phyloP scores from a whole-genome alignment of 2,888 invertebrate genomes.

The Catocala sponsa region DNA sequence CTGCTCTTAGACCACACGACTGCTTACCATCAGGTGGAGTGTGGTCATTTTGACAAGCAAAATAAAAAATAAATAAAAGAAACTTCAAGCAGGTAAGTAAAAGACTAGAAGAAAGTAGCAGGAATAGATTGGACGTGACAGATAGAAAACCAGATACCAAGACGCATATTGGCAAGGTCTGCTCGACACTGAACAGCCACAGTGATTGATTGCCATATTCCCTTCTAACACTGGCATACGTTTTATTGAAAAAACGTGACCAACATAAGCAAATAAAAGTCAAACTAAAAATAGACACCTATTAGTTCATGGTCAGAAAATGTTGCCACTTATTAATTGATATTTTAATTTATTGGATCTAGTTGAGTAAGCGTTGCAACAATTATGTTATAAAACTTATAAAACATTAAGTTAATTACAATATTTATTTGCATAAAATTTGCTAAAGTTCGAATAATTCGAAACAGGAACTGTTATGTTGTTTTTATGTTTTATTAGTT shows the following conservation, averaged over 20 bases:
- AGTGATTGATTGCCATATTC: too few species aligned
- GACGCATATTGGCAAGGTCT: too few species aligned
- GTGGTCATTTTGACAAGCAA: too few species aligned
- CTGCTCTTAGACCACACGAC: too few species aligned
- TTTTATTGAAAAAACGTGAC: slow-evolving; percentile 12
- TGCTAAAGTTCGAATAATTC: slow-evolving; percentile 28
- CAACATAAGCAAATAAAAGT: slow-evolving; percentile 7
- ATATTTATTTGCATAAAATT: slow-evolving; percentile 47
- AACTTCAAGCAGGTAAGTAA: too few species aligned
- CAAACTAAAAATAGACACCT: slow-evolving; percentile 22
- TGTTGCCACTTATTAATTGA: slow-evolving; percentile 42
- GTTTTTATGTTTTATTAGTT: slow-evolving; percentile 15
- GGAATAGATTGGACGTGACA: too few species aligned
- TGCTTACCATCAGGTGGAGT: too few species aligned
- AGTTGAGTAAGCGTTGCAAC: slow-evolving; percentile 31
- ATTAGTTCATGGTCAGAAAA: slow-evolving; percentile 42
- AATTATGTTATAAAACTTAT: slow-evolving; percentile 43
- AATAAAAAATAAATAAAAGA: too few species aligned
- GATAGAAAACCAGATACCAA: too few species aligned
- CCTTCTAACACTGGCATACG: neutral
- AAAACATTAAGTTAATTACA: slow-evolving; percentile 42
- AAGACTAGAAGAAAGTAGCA: too few species aligned
- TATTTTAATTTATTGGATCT: slow-evolving; percentile 31
- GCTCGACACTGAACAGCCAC: too few species aligned
- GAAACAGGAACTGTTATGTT: slow-evolving; percentile 19